A percentile compares a stretch with the other conserved stretches of the same genome.
phyloP scores from a whole-genome alignment of 1,140 invertebrate genomes.

The Brachionus rotundiformis region DNA sequence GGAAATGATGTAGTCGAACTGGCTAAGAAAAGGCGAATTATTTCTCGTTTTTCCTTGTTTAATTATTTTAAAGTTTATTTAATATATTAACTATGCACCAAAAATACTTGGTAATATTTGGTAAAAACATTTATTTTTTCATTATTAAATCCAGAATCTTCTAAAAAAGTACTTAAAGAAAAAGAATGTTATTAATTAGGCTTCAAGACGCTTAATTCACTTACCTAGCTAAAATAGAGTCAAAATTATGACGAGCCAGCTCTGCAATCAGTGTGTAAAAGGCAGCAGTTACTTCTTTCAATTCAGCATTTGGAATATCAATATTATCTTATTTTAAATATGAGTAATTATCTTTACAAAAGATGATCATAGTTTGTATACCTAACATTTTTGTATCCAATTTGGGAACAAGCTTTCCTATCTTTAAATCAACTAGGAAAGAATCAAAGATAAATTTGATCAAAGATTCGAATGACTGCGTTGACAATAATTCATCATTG shows the following conservation, averaged over 20 bases:
- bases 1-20: constrained; percentile 21
- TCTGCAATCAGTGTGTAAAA: constrained; percentile 17
- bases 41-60: background rate
- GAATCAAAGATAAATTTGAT: constrained; percentile 30
- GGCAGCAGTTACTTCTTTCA: constrained; percentile 15
- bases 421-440: background rate
- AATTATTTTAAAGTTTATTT: too few relatives aligned
- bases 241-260: constrained; percentile 20
- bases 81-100: too few relatives aligned
- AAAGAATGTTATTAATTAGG: background rate
- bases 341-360: too few relatives aligned
- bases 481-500: background rate
- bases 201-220: background rate
- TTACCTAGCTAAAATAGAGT: background rate
- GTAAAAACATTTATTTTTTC: constrained; percentile 12
- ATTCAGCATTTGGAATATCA: background rate
- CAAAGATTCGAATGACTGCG: background rate
- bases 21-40: constrained; percentile 22
- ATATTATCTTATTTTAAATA: background rate
- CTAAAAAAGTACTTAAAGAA: constrained; percentile 26
- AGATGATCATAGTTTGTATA: too few relatives aligned
- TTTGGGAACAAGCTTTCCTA: background rate
- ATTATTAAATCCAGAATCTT: constrained; percentile 12
- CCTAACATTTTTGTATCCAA: constrained; percentile 6
- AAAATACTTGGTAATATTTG: constrained; percentile 16